These are phyloP conservation scores for Ridgeia piscesae DNA, from an alignment of 1,140 invertebrate genomes.

Conservation along the genomic window DNA sequence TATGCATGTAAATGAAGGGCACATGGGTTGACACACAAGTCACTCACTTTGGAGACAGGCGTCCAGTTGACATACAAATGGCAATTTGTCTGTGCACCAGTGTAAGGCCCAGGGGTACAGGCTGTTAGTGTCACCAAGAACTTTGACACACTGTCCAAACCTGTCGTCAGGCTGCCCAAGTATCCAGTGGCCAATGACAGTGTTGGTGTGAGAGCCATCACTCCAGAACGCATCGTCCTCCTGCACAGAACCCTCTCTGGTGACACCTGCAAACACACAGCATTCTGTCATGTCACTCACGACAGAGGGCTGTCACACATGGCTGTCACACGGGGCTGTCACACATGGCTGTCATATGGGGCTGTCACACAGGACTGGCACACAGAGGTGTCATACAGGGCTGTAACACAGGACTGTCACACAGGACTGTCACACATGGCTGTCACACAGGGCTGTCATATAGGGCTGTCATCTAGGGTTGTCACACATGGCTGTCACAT, in stretches of 20 bases:
- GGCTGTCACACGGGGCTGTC: no score
- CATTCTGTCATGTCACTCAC: no score
- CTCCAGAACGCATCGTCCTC: neutral
- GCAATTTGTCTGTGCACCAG: neutral
- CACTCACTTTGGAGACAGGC: neutral
- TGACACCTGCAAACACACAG: neutral
- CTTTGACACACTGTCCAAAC: neutral
- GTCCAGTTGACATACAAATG: neutral
- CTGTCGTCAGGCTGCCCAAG: neutral
- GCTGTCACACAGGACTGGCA: no score
- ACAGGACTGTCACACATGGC: no score
- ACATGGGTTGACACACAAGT: neutral
- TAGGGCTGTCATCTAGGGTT: no score
- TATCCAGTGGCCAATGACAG: neutral
- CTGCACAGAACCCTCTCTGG: neutral
- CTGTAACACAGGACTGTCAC: no score
- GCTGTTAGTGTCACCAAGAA: neutral
- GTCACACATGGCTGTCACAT: no score
- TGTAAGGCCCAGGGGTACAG: neutral
- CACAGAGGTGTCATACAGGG: no score
- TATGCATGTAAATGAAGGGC: neutral
- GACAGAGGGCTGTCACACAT: no score
- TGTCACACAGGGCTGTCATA: no score
- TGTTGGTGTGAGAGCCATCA: neutral
- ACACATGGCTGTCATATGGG: no score